Evolutionary conservation across 2,113 vertebrate genomes (phyloP).

Genomic region (Myrmophylax atrothorax): DNA sequence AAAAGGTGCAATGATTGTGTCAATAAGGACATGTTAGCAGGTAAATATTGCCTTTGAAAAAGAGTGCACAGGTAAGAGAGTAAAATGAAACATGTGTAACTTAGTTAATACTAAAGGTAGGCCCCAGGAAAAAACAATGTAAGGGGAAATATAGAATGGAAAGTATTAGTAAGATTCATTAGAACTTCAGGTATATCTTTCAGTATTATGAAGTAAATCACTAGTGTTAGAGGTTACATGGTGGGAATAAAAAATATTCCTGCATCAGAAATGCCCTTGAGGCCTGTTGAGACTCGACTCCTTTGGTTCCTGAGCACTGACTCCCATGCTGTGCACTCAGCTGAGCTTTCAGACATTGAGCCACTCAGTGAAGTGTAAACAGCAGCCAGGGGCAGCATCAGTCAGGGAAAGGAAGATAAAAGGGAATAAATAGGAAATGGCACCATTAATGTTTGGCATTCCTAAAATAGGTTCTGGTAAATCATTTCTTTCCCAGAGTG

Average conservation of each 20-base stretch:
- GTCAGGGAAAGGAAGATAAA: neutral
- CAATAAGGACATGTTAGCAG: neutral
- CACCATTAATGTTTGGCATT: neutral
- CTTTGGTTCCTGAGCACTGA: neutral
- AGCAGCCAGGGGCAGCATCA: neutral
- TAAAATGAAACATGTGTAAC: neutral
- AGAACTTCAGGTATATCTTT: neutral
- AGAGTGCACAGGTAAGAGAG: neutral
- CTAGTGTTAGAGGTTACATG: neutral
- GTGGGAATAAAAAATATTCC: neutral
- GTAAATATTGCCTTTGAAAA: neutral
- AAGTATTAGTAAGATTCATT: constrained; percentile 40
- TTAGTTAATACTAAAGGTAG: neutral
- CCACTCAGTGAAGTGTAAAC: neutral
- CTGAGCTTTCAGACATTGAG: neutral
- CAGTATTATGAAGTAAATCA: neutral
- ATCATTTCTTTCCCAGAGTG: neutral
- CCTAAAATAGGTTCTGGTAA: neutral
- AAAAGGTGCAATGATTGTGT: neutral
- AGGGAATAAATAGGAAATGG: neutral
- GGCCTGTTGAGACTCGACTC: neutral
- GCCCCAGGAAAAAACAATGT: neutral
- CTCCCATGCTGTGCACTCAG: neutral
- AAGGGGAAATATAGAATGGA: neutral
- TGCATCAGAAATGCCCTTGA: neutral